These are phyloP conservation scores for Spinibarbus caldwelli DNA, from an alignment of 2,797 vertebrate species.

Conservation along the genomic window DNA sequence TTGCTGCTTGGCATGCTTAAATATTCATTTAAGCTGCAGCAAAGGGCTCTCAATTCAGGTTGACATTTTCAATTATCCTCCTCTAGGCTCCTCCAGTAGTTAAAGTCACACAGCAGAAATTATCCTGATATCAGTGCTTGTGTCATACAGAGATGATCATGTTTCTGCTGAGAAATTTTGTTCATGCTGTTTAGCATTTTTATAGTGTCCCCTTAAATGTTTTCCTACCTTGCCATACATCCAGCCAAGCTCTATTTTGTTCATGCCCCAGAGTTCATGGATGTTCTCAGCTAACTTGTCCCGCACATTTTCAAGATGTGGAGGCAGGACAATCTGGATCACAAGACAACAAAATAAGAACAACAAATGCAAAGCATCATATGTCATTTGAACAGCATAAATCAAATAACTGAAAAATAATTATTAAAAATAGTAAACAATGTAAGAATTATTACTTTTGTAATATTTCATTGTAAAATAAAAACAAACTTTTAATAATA, in stretches of 20 bases:
- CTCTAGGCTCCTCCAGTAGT: slow-evolving; percentile 21
- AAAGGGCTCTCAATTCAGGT: slow-evolving; percentile 43
- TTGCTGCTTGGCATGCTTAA: slow-evolving; percentile 32
- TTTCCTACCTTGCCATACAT: slow-evolving; percentile 91
- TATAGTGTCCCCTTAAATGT: background rate
- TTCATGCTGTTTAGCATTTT: background rate
- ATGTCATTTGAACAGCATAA: background rate
- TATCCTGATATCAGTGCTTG: slow-evolving; percentile 32
- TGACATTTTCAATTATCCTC: slow-evolving; percentile 56
- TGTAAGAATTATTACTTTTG: background rate
- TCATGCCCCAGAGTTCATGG: slow-evolving; percentile 99
- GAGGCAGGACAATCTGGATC: slow-evolving; percentile 88
- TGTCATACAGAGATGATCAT: slow-evolving; percentile 29
- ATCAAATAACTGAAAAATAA: background rate
- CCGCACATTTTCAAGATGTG: slow-evolving; percentile 94
- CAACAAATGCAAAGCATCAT: background rate
- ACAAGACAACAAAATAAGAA: background rate
- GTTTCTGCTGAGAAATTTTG: slow-evolving; percentile 6
- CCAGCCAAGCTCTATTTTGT: slow-evolving; percentile 99
- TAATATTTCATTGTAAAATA: background rate
- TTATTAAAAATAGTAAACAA: background rate
- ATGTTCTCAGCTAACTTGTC: slow-evolving; percentile 98
- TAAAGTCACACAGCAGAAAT: slow-evolving; percentile 35
- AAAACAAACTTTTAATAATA: no score
- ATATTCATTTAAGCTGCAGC: slow-evolving; percentile 19